These are phyloP conservation scores for Frankliniella intonsa DNA, from an alignment of 2,888 invertebrate species.

Conservation along the genomic window DNA sequence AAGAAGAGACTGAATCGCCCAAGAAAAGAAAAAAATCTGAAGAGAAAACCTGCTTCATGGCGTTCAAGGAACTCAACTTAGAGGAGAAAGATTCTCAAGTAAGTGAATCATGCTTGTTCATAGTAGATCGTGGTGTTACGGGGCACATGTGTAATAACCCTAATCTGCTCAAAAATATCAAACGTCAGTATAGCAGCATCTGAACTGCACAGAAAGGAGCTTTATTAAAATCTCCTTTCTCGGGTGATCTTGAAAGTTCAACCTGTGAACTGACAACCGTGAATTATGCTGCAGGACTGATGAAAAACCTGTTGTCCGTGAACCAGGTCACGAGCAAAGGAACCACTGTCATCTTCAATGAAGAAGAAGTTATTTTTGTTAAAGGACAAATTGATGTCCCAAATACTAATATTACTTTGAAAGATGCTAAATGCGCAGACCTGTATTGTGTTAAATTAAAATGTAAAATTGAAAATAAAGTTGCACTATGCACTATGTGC, in stretches of 20 bases:
- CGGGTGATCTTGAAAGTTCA: background rate
- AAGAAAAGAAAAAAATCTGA: background rate
- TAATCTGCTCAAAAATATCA: background rate
- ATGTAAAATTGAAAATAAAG: background rate
- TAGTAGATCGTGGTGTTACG: background rate
- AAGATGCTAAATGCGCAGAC: background rate
- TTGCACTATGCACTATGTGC: background rate
- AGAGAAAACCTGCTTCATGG: background rate
- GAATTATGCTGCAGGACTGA: background rate
- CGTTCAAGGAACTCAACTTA: background rate
- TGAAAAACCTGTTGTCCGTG: background rate
- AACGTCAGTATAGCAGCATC: background rate
- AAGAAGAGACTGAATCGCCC: background rate
- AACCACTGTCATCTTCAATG: conserved; percentile 29
- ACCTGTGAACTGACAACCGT: background rate
- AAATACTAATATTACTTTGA: background rate
- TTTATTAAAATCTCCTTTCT: background rate
- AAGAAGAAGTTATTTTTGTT: conserved; percentile 21
- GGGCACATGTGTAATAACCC: background rate
- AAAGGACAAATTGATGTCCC: background rate
- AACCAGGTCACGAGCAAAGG: background rate
- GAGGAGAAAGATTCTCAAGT: background rate
- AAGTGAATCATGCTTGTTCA: background rate
- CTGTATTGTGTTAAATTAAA: conserved; percentile 32
- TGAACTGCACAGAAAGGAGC: background rate